Evolutionary conservation across 2,888 invertebrate genomes (phyloP).

Genomic region (Diarsia dahlii): DNA sequence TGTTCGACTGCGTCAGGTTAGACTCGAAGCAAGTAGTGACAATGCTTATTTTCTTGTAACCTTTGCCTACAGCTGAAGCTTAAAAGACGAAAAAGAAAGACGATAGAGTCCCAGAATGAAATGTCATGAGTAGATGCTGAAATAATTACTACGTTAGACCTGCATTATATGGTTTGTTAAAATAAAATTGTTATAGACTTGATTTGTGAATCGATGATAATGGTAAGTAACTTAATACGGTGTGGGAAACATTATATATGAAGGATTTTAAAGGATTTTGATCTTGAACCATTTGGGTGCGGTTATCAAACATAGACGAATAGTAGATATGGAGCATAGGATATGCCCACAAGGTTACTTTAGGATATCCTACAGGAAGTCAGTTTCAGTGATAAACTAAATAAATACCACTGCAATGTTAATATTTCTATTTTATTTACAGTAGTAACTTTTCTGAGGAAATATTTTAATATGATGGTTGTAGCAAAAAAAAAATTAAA

Average conservation of each 20-base stretch:
- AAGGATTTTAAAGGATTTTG: not conserved
- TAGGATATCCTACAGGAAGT: slow-evolving; percentile 37
- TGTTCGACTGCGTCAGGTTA: not conserved
- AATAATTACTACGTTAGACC: not conserved
- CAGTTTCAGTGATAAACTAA: slow-evolving; percentile 33
- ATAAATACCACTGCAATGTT: not conserved
- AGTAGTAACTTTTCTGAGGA: not conserved
- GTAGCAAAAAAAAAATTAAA: not conserved
- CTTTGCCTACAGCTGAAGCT: not conserved
- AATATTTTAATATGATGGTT: not conserved
- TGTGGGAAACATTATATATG: too few species aligned
- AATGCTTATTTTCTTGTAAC: not conserved
- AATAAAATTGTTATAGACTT: too few species aligned
- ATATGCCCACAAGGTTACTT: slow-evolving; percentile 17
- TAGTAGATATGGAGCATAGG: slow-evolving; percentile 7
- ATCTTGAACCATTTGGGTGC: not conserved
- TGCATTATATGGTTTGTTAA: too few species aligned
- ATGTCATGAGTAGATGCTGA: not conserved
- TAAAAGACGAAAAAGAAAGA: too few species aligned
- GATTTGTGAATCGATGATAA: too few species aligned
- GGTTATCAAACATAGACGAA: not conserved
- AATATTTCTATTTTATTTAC: not conserved
- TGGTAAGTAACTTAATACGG: too few species aligned
- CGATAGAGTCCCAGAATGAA: not conserved
- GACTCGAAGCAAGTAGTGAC: not conserved